Conservation (phyloP, 2,797 vertebrate genomes). For the Erithacus rubecula region DNA sequence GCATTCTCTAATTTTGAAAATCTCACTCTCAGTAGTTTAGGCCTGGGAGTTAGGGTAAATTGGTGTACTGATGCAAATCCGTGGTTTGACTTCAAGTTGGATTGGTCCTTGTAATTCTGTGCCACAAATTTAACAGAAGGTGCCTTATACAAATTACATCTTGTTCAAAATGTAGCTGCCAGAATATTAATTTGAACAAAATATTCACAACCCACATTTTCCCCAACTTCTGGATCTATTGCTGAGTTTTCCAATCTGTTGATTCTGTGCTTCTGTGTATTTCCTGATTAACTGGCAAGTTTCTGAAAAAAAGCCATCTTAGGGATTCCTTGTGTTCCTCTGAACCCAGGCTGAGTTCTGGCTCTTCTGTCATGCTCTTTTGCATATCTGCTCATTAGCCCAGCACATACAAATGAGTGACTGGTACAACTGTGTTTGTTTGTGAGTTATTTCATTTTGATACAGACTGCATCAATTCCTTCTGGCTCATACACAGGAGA, state of each 20-base stretch:
- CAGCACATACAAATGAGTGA: not conserved
- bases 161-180: conserved; percentile 74
- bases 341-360: not conserved
- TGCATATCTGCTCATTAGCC: not conserved
- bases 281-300: conserved; percentile 15
- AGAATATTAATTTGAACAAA: conserved; percentile 79
- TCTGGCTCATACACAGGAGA: not conserved
- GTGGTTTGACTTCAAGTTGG: conserved; percentile 67
- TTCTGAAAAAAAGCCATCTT: not conserved
- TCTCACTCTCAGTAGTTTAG: not conserved
- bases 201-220: conserved; percentile 53
- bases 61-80: conserved; percentile 40
- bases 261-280: conserved; percentile 33
- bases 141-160: conserved; percentile 72
- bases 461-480: not conserved
- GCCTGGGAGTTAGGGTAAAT: conserved; percentile 37
- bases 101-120: conserved; percentile 51
- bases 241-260: conserved; percentile 64
- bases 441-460: not conserved
- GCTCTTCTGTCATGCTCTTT: conserved; percentile 8
- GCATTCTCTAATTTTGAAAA: conserved; percentile 14
- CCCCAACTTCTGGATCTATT: conserved; percentile 57
- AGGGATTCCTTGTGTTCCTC: not conserved
- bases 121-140: conserved; percentile 75
- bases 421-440: not conserved